Conservation (phyloP, 2,797 vertebrate genomes). For the Pseudomugil gertrudae region DNA sequence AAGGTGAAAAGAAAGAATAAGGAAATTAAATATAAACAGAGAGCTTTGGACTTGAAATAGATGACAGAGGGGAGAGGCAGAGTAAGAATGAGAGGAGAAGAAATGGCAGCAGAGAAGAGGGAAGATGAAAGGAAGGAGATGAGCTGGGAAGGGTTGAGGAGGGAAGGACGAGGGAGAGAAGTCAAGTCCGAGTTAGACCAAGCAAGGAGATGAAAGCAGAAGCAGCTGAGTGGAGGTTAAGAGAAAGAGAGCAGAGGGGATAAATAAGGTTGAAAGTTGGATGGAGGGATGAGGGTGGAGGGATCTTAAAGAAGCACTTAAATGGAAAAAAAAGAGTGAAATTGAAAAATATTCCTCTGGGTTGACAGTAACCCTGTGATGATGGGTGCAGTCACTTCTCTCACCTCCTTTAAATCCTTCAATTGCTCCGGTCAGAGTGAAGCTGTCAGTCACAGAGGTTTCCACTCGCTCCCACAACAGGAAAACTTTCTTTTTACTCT, state of each 20-base stretch:
- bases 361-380: slow-evolving; percentile 34
- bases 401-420: slow-evolving; percentile 50
- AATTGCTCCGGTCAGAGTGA: slow-evolving; percentile 42
- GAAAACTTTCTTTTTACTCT: slow-evolving; percentile 14
- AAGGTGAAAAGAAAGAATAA: neutral
- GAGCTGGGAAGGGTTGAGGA: slow-evolving; percentile 19
- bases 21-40: neutral
- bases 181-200: slow-evolving; percentile 46
- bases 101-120: slow-evolving; percentile 5
- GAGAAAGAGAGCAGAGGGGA: slow-evolving; percentile 29
- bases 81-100: slow-evolving; percentile 6
- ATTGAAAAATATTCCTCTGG: slow-evolving; percentile 21
- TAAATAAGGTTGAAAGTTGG: slow-evolving; percentile 46
- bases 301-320: slow-evolving; percentile 30
- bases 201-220: slow-evolving; percentile 51
- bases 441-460: slow-evolving; percentile 45
- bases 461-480: neutral
- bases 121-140: slow-evolving; percentile 23
- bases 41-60: slow-evolving; percentile 7
- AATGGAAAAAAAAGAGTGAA: slow-evolving; percentile 17
- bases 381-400: slow-evolving; percentile 37
- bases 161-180: slow-evolving; percentile 22
- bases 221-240: slow-evolving; percentile 39
- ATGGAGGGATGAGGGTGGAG: slow-evolving; percentile 4
- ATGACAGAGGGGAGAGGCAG: neutral